phyloP scores from a whole-genome alignment of 2,797 vertebrate species.

The Smutsia gigantea region DNA sequence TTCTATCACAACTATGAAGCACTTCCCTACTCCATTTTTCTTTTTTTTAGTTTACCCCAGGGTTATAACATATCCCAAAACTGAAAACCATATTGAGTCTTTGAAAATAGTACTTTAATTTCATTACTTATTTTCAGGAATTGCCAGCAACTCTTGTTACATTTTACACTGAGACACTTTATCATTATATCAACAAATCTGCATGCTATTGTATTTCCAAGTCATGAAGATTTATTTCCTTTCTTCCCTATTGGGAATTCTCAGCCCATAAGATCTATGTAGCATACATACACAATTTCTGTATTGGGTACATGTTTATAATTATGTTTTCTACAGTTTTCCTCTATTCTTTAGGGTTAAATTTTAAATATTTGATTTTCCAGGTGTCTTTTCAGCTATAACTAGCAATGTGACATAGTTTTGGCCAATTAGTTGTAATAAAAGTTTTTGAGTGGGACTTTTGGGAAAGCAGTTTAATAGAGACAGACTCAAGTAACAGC shows the following conservation, averaged over 20 bases:
- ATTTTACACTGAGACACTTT: not conserved
- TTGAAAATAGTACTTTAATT: not conserved
- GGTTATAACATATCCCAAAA: not conserved
- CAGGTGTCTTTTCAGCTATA: not conserved
- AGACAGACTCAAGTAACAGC: not conserved
- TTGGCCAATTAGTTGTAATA: not conserved
- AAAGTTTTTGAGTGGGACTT: not conserved
- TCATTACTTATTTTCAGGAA: not conserved
- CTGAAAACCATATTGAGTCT: not conserved
- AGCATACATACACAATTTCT: not conserved
- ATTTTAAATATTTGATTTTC: not conserved
- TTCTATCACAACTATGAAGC: not conserved
- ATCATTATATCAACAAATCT: not conserved
- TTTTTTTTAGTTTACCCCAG: not conserved
- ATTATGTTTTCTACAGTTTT: not conserved
- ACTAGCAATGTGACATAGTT: not conserved
- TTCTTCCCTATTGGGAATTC: not conserved
- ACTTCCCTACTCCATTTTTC: not conserved
- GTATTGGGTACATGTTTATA: not conserved
- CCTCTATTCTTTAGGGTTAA: not conserved
- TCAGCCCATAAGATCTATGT: not conserved
- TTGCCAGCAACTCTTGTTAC: not conserved
- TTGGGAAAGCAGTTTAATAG: not conserved
- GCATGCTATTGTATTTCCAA: not conserved
- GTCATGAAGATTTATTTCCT: not conserved